phyloP scores from a whole-genome alignment of 2,113 vertebrate species.

The Sorex araneus region DNA sequence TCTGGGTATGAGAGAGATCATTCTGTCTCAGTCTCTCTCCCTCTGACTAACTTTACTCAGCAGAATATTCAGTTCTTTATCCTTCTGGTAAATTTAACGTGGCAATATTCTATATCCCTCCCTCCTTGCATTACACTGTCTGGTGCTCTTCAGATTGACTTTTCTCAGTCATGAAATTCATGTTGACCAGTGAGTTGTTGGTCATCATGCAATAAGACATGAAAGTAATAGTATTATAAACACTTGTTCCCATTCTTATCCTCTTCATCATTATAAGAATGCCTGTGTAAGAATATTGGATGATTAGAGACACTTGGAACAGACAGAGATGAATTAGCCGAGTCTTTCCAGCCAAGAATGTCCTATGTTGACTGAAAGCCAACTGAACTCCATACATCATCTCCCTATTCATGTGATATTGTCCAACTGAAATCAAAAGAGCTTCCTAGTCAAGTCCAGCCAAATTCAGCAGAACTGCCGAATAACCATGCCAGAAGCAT shows the following conservation, averaged over 20 bases:
- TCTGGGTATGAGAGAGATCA: not conserved
- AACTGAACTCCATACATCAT: not conserved
- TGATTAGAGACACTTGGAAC: slow-evolving; percentile 39
- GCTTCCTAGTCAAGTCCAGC: not conserved
- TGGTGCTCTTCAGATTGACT: not conserved
- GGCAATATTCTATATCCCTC: not conserved
- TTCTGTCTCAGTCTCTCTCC: too few relatives aligned
- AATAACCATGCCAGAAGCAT: not conserved
- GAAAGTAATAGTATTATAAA: too few relatives aligned
- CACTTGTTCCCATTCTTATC: slow-evolving; percentile 48
- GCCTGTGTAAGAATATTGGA: not conserved
- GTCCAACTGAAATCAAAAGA: not conserved
- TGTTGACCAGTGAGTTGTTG: slow-evolving; percentile 7
- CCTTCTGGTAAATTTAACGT: not conserved
- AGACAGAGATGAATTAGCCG: slow-evolving; percentile 16
- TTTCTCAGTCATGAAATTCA: slow-evolving; percentile 12
- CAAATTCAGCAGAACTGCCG: slow-evolving; percentile 1
- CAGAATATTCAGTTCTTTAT: not conserved
- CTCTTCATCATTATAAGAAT: not conserved
- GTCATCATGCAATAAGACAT: not conserved
- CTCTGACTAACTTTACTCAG: too few relatives aligned
- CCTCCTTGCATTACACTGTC: slow-evolving; percentile 1
- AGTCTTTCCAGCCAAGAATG: slow-evolving; percentile 27
- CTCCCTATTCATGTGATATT: not conserved
- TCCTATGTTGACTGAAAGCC: slow-evolving; percentile 6